A percentile compares a stretch with the other conserved stretches of the same genome.
These are phyloP conservation scores for Erebia aethiops DNA, from an alignment of 2,888 invertebrate genomes.

Conservation along the genomic window DNA sequence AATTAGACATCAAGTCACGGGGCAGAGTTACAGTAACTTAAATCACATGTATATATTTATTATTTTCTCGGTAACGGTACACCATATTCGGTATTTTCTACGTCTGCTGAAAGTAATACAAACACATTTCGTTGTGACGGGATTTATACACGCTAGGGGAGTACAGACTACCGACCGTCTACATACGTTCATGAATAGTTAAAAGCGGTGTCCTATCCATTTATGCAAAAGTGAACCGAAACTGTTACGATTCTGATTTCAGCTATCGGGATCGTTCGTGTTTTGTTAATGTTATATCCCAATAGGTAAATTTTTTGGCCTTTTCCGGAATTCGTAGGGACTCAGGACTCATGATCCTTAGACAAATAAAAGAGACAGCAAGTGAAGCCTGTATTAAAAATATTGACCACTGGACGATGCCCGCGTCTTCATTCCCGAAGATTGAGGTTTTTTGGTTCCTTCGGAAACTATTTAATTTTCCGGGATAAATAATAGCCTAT, in stretches of 20 bases:
- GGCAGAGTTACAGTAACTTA: background rate
- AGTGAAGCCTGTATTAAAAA: no score
- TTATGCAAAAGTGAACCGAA: conserved; percentile 53
- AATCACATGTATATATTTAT: conserved; percentile 12
- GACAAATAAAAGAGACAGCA: no score
- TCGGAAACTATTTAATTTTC: no score
- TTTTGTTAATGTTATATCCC: background rate
- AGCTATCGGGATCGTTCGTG: background rate
- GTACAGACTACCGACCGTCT: conserved; percentile 25
- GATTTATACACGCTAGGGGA: conserved; percentile 46
- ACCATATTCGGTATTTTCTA: conserved; percentile 13
- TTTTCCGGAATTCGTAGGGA: no score
- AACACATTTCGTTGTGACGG: conserved; percentile 47
- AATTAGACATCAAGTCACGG: background rate
- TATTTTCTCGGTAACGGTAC: conserved; percentile 18
- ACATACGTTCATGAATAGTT: conserved; percentile 42
- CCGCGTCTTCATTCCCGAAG: no score
- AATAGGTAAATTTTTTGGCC: no score
- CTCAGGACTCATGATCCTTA: no score
- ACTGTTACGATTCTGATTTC: conserved; percentile 12
- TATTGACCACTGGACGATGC: no score
- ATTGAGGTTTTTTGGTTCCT: no score
- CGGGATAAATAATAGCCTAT: no score
- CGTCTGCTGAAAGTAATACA: conserved; percentile 22
- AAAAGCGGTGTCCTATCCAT: conserved; percentile 51